Evolutionary conservation across 2,888 invertebrate species (phyloP).

Genomic region (Phytoseiulus persimilis): DNA sequence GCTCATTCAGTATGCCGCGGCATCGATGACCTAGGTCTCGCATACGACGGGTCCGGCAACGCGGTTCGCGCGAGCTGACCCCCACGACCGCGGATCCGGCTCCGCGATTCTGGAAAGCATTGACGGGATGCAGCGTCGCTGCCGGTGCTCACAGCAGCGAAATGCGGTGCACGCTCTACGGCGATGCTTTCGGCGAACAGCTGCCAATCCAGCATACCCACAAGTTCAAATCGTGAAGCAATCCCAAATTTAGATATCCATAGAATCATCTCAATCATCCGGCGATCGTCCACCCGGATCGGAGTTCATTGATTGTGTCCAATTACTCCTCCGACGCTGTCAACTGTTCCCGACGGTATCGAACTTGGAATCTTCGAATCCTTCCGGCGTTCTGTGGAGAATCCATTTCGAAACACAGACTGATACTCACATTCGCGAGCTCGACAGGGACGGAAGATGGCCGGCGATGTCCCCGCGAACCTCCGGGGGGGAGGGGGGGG

Average conservation of each 20-base stretch:
- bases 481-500: too few species aligned
- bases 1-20: background rate
- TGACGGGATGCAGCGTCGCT: background rate
- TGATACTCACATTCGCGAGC: too few species aligned
- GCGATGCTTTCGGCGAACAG: background rate
- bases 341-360: background rate
- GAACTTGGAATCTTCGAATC: too few species aligned
- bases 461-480: too few species aligned
- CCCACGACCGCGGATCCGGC: background rate
- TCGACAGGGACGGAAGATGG: too few species aligned
- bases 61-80: background rate
- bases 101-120: background rate
- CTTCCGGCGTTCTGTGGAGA: too few species aligned
- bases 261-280: background rate
- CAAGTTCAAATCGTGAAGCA: background rate
- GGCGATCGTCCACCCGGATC: background rate
- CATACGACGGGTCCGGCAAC: background rate
- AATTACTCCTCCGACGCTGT: background rate
- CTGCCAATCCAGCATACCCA: background rate
- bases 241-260: background rate
- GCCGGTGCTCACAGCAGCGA: background rate
- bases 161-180: background rate
- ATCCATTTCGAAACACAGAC: too few species aligned
- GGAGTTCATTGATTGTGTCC: background rate
- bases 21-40: background rate